Percentiles rank a stretch among this genome's conserved stretches.
Conservation (phyloP, 2,888 invertebrate species). For the Leucoptera coffeella region DNA sequence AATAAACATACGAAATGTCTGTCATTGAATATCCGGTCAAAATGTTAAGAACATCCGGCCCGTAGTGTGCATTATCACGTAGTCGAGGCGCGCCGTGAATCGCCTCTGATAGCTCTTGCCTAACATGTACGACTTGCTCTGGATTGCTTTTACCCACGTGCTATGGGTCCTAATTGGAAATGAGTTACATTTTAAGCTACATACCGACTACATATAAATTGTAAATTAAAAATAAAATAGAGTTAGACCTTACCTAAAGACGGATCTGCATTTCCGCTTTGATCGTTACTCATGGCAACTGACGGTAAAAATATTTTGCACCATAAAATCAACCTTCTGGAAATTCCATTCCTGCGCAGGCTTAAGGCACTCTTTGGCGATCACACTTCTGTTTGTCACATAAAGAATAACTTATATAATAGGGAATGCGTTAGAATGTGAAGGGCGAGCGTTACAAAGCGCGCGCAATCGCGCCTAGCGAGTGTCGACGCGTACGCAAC, state of each 20-base stretch:
- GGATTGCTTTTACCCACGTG: too few relatives aligned
- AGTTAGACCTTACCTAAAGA: constrained; percentile 35
- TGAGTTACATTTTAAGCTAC: background rate
- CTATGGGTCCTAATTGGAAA: too few relatives aligned
- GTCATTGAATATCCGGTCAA: too few relatives aligned
- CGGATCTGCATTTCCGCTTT: constrained; percentile 51
- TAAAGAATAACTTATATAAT: too few relatives aligned
- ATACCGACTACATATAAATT: background rate
- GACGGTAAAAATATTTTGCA: constrained; percentile 25
- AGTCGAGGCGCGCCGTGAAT: too few relatives aligned
- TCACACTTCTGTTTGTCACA: constrained; percentile 16
- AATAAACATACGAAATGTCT: too few relatives aligned
- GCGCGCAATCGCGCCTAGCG: constrained; percentile 42
- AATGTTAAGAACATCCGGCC: too few relatives aligned
- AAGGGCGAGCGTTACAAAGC: too few relatives aligned
- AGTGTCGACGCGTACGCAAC: constrained; percentile 42
- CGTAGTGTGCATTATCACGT: too few relatives aligned
- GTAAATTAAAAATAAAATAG: constrained; percentile 4
- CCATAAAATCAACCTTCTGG: constrained; percentile 42
- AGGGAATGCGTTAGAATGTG: constrained; percentile 25
- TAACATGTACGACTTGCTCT: too few relatives aligned
- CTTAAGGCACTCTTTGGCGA: constrained; percentile 22
- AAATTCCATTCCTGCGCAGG: constrained; percentile 29
- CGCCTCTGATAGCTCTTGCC: too few relatives aligned
- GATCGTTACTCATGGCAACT: constrained; percentile 47